Base-by-base conservation (phyloP, 2,888 invertebrate genomes). In the Ornithoptera priamus region DNA sequence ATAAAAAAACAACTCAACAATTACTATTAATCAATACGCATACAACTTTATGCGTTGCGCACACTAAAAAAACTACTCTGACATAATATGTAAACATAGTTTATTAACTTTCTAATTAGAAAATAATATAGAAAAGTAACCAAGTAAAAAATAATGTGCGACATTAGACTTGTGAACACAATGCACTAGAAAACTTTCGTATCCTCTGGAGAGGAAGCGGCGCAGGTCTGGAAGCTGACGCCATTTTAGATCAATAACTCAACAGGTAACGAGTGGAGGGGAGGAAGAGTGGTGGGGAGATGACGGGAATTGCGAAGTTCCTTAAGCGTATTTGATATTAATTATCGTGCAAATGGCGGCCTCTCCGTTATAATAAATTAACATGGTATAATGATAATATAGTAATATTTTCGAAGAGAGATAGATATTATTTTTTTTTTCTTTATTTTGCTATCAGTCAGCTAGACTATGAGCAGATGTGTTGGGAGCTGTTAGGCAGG, bases 171-270 rank as follows among this genome's bases (percentile, higher is more conserved):
- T 72, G 71, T 72, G 71, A 68, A 70, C 70, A 65, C 71, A 70
- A 72, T 63, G 20, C 62, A 53, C 62, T 62, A 58, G 68, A 42
- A 67, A 70, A 62, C 58, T 42, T 58, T 62, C 68, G 72, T 73
- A 68, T 61, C 53, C 68, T 70, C 70, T 62, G 70, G 68, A 62
- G 67, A 68, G 67, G 66, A 69, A 68, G 74, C 69, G 58, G 76
- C 76, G 76, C 75, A 76, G 69, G 77, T 67, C 69, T 71, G 69
- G 66, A 69, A 73, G 73, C 74, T 71, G 62, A 71, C 71, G 69
- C 70, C 65, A 63, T 46, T 60, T 64, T 63, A 67, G 70, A 73
- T 72, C 65, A 67, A 65, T 71, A 72, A 63, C 62, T 67, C 71
- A 72, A 71, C 70, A 73, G 63, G 71, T 71, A 60, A 67, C 46